A percentile compares a stretch with the other conserved stretches of the same genome.
Evolutionary conservation across 1,140 invertebrate species (phyloP).

Genomic region (Coelopa frigida): DNA sequence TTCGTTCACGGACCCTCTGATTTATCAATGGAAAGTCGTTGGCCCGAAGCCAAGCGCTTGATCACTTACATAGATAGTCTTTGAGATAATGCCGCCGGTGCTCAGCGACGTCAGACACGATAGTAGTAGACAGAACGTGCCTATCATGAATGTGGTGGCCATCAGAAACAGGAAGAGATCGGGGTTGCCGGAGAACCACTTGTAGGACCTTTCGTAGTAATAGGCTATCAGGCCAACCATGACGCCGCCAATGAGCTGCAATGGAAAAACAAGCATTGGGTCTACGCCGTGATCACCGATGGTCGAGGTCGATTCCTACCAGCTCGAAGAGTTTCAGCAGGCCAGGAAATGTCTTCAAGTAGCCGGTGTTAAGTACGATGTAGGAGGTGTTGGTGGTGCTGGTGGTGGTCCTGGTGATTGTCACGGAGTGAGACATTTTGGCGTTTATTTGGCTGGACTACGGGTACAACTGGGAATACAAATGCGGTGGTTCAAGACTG

Average conservation of each 20-base stretch:
- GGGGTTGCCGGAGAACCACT: slow-evolving; percentile 38
- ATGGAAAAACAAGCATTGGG: slow-evolving; percentile 20
- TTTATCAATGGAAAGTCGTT: too few relatives aligned
- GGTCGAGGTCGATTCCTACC: slow-evolving; percentile 58
- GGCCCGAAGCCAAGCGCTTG: too few relatives aligned
- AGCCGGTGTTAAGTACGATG: slow-evolving; percentile 67
- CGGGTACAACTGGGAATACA: too few relatives aligned
- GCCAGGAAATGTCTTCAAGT: slow-evolving; percentile 63
- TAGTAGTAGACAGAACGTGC: slow-evolving; percentile 63
- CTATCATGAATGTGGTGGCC: slow-evolving; percentile 60
- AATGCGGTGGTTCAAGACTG: too few relatives aligned
- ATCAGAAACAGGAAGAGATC: slow-evolving; percentile 66
- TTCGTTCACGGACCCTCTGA: not conserved
- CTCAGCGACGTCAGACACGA: slow-evolving; percentile 68
- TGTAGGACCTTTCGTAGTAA: slow-evolving; percentile 47
- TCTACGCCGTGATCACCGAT: too few relatives aligned
- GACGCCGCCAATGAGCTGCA: slow-evolving; percentile 65
- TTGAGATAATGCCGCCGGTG: slow-evolving; percentile 70
- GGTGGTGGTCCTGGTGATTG: slow-evolving; percentile 74
- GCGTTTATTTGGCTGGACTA: too few relatives aligned
- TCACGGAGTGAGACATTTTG: slow-evolving; percentile 76
- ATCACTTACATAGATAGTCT: slow-evolving; percentile 78
- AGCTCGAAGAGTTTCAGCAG: slow-evolving; percentile 66
- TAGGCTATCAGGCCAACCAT: slow-evolving; percentile 61
- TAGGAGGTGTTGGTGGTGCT: slow-evolving; percentile 66